A percentile compares a stretch with the other conserved stretches of the same genome.
Evolutionary conservation across 2,797 vertebrate species (phyloP).

Genomic region (Ambastaia sidthimunki): DNA sequence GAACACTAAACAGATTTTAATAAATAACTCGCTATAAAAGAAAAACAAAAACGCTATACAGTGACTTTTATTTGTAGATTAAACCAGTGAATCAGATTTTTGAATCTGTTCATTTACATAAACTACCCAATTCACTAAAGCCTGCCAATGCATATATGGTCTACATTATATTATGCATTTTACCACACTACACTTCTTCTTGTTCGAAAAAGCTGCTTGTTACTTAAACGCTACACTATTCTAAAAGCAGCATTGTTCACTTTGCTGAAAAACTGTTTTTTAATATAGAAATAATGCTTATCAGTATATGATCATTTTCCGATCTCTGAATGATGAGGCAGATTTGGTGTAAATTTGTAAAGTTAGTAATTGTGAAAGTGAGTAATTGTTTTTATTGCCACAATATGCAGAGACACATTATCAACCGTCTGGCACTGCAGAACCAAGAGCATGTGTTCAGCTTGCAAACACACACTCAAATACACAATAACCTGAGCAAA

Average conservation of each 20-base stretch:
- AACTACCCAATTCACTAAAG: background rate
- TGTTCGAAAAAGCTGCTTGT: background rate
- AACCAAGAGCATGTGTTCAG: constrained; percentile 17
- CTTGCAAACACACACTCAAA: background rate
- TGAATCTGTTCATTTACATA: background rate
- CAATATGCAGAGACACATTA: constrained; percentile 8
- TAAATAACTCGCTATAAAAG: background rate
- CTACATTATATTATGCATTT: background rate
- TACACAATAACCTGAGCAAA: background rate
- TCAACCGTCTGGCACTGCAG: constrained; percentile 31
- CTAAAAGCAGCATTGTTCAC: background rate
- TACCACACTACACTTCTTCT: background rate
- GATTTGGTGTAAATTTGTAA: constrained; percentile 31
- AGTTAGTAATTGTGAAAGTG: constrained; percentile 11
- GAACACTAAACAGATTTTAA: background rate
- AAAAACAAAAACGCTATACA: background rate
- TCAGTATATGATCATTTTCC: background rate
- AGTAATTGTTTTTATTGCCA: constrained; percentile 23
- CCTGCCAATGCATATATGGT: background rate
- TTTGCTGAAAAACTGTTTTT: background rate
- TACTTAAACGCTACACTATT: background rate
- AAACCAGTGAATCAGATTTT: background rate
- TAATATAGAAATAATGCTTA: background rate
- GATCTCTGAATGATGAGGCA: constrained; percentile 18
- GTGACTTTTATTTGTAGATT: background rate